These are phyloP conservation scores for Gnathonemus longibarbis DNA, from an alignment of 2,113 vertebrate species.

Conservation along the genomic window DNA sequence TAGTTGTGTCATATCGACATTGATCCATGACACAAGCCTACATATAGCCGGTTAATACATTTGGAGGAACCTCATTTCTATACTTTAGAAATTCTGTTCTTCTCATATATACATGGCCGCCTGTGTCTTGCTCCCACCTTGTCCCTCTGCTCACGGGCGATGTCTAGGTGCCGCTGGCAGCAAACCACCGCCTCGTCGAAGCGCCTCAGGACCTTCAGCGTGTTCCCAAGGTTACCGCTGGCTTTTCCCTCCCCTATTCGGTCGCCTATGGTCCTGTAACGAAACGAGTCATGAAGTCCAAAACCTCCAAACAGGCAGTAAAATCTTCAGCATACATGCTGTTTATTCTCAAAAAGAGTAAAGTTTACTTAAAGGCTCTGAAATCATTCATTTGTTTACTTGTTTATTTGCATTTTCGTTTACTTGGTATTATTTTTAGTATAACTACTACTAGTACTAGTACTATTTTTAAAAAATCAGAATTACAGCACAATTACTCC, in stretches of 20 bases:
- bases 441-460: not conserved
- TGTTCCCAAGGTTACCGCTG: slow-evolving; percentile 94
- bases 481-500: not conserved
- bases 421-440: not conserved
- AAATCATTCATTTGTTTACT: not conserved
- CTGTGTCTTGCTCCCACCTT: slow-evolving; percentile 64
- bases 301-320: not conserved
- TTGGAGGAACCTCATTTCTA: not conserved
- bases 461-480: not conserved
- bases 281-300: not conserved
- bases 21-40: not conserved
- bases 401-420: not conserved
- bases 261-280: slow-evolving; percentile 84
- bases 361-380: not conserved
- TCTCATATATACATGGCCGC: not conserved
- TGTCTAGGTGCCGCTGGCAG: slow-evolving; percentile 92
- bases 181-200: slow-evolving; percentile 88
- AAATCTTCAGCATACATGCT: not conserved
- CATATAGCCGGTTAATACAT: not conserved
- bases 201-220: slow-evolving; percentile 82
- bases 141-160: slow-evolving; percentile 88
- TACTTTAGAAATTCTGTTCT: not conserved
- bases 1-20: not conserved
- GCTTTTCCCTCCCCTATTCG: slow-evolving; percentile 92
- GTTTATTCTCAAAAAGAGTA: not conserved